Conservation (phyloP, 2,113 vertebrate genomes). For the Podarcis raffonei region DNA sequence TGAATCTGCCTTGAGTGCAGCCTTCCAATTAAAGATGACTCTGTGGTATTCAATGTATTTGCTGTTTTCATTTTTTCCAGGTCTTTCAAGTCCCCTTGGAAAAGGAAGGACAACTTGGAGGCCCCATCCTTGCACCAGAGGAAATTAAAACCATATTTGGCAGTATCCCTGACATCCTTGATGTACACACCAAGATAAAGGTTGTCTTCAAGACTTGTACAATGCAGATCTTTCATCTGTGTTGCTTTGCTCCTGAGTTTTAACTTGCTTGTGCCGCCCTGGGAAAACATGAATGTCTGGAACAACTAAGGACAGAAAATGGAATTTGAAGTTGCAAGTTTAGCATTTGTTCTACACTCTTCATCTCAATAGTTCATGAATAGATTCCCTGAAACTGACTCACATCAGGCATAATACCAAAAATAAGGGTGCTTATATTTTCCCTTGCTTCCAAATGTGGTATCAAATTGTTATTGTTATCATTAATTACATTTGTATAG, state of each 20-base stretch:
- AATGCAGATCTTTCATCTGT: neutral
- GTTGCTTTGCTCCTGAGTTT: neutral
- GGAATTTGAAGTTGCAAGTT: neutral
- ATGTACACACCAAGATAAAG: slow-evolving; percentile 96
- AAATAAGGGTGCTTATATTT: neutral
- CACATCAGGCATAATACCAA: neutral
- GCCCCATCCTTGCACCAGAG: slow-evolving; percentile 94
- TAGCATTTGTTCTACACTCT: neutral
- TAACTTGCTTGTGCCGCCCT: neutral
- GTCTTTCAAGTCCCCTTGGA: slow-evolving; percentile 94
- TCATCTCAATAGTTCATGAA: neutral
- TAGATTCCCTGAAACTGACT: neutral
- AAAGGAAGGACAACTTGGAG: slow-evolving; percentile 93
- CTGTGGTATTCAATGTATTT: neutral
- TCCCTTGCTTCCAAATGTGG: neutral
- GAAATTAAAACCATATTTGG: slow-evolving; percentile 99
- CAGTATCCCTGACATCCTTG: slow-evolving; percentile 96
- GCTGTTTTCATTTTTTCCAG: slow-evolving; percentile 63
- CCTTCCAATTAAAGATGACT: neutral
- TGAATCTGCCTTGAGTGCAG: neutral
- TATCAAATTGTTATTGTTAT: neutral
- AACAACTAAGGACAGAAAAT: neutral
- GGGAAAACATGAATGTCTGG: neutral
- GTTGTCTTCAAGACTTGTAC: slow-evolving; percentile 64
- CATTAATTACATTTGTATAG: too few relatives aligned